phyloP scores from a whole-genome alignment of 2,797 vertebrate genomes.

The Pipistrellus kuhlii region DNA sequence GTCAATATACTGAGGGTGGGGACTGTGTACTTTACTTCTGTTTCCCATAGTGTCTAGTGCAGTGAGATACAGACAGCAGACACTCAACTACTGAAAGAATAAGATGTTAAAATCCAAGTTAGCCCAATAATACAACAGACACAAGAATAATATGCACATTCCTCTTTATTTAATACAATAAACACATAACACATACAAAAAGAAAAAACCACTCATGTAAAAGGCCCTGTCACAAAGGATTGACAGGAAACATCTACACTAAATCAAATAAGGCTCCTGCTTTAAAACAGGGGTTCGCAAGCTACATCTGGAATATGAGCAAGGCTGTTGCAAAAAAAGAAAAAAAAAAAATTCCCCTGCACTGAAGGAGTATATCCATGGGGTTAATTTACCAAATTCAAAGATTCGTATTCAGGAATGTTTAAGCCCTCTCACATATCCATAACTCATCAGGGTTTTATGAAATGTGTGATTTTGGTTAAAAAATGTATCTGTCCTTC shows the following conservation, averaged over 20 bases:
- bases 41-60: not conserved
- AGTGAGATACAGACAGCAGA: not conserved
- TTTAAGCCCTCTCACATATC: conserved; percentile 23
- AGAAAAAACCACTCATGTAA: conserved; percentile 86
- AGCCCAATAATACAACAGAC: conserved; percentile 71
- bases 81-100: not conserved
- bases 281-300: conserved; percentile 85
- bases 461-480: conserved; percentile 40
- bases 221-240: conserved; percentile 81
- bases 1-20: not conserved
- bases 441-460: conserved; percentile 45
- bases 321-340: conserved; percentile 81
- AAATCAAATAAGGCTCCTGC: conserved; percentile 86
- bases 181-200: conserved; percentile 87
- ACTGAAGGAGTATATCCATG: conserved; percentile 65
- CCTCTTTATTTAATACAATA: conserved; percentile 90
- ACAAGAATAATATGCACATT: conserved; percentile 86
- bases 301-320: conserved; percentile 83
- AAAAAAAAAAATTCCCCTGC: conserved; percentile 58
- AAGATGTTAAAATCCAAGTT: not conserved
- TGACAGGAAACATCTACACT: conserved; percentile 86
- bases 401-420: conserved; percentile 66
- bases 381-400: conserved; percentile 43
- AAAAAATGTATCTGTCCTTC: conserved; percentile 27
- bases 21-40: not conserved